phyloP scores from a whole-genome alignment of 2,113 vertebrate genomes.

The Limnothrissa miodon region DNA sequence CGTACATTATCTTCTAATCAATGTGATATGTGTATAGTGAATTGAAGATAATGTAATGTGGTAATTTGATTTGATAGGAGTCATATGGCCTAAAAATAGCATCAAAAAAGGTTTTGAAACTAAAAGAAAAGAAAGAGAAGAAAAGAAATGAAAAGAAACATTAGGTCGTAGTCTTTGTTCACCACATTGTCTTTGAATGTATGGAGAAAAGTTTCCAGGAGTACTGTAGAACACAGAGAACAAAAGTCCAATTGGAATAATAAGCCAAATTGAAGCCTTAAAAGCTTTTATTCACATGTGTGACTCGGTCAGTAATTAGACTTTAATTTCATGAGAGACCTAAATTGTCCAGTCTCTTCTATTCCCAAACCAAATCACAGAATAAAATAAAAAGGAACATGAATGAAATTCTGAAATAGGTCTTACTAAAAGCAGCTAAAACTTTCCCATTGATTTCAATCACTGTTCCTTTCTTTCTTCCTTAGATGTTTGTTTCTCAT shows the following conservation, averaged over 20 bases:
- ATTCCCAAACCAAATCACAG: background rate
- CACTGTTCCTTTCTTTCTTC: background rate
- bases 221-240: background rate
- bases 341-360: background rate
- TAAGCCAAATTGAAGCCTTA: background rate
- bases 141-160: too few relatives aligned
- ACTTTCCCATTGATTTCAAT: background rate
- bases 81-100: too few relatives aligned
- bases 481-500: background rate
- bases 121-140: too few relatives aligned
- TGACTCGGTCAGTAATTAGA: background rate
- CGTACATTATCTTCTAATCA: too few relatives aligned
- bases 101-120: too few relatives aligned
- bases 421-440: background rate
- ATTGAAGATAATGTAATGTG: too few relatives aligned
- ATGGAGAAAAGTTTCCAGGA: too few relatives aligned
- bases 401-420: background rate
- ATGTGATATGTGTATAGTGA: too few relatives aligned
- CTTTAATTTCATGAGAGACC: background rate
- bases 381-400: background rate
- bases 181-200: too few relatives aligned
- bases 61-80: too few relatives aligned
- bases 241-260: background rate
- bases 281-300: background rate
- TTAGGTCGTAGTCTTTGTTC: too few relatives aligned